Base-by-base conservation (phyloP, 2,797 vertebrate species). In the Halcyon smyrnensis region DNA sequence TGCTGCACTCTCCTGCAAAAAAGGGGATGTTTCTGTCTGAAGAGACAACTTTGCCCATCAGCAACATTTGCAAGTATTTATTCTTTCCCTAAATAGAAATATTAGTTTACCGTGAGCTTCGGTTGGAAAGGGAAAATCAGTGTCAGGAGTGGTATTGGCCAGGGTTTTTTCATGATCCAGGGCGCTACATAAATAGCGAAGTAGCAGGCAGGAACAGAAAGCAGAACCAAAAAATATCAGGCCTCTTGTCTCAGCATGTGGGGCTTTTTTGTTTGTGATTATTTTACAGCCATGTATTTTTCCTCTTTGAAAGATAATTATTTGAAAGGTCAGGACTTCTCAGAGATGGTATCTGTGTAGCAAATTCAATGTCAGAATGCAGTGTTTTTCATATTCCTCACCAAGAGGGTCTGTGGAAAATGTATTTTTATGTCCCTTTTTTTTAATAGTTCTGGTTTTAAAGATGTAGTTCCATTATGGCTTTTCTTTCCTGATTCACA, bases 1-100 rank as follows among this genome's bases (percentile, higher is more conserved):
- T 0, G 17, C 12, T 27, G 76, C 24, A 7, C 34, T 45, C 11
- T 5, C 11, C 0, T 24, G 7, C 8, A 20, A 39, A 41, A 41
- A 25, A 16, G 13, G 56, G 7, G 9, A 4, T 24, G 32, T 21
- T 32, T 48, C 1, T 17, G 3, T 43, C 59, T 50, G 41, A 59
- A 59, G 45, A 74, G 50, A 75, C 64, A 59, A 30, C 27, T 28
- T 28, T 46, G n/a, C 17, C 34, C 23, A 18, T 37, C 15, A 36
- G 48, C 56, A 63, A 15, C 24, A 12, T 15, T 34, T 46, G 7
- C 41, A 37, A 39, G n/a, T 57, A 15, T 48, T 25, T 53, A 28
- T 50, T 75, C 45, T 70, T 53, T 36, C 59, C 34, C 32, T 48
- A 14, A 48, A 19, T 11, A 21, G 21, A 53, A 64, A 16, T 50